Percentiles rank a stretch among this genome's conserved stretches.
These are phyloP conservation scores for Habrosyne pyritoides DNA, from an alignment of 2,888 invertebrate species.

Conservation along the genomic window DNA sequence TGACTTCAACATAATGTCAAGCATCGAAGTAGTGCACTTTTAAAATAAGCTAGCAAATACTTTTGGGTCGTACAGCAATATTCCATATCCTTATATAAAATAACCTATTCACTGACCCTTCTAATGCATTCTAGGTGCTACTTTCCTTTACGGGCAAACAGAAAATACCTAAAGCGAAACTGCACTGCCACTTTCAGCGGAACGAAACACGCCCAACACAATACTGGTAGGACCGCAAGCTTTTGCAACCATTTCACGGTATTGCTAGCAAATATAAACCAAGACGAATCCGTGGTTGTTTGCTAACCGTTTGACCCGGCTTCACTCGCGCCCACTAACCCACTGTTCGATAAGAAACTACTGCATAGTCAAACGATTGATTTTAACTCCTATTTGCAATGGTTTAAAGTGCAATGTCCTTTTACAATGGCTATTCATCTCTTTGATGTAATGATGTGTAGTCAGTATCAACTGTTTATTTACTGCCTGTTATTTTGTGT, in stretches of 20 bases:
- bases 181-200: slow-evolving; percentile 49
- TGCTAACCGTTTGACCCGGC: slow-evolving; percentile 77
- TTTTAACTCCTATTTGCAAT: slow-evolving; percentile 53
- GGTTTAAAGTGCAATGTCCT: slow-evolving; percentile 63
- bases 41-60: neutral
- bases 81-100: neutral
- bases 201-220: slow-evolving; percentile 54
- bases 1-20: too few species aligned
- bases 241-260: slow-evolving; percentile 70
- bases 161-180: slow-evolving; percentile 33
- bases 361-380: slow-evolving; percentile 35
- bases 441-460: slow-evolving; percentile 78
- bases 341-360: slow-evolving; percentile 66
- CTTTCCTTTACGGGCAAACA: slow-evolving; percentile 19
- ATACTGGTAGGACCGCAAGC: slow-evolving; percentile 50
- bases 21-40: neutral
- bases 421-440: slow-evolving; percentile 63
- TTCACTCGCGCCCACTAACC: slow-evolving; percentile 76
- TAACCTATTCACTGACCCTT: slow-evolving; percentile 12
- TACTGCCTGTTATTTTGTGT: slow-evolving; percentile 56
- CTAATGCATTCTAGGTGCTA: slow-evolving; percentile 19
- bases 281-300: slow-evolving; percentile 70
- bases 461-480: slow-evolving; percentile 81
- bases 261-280: slow-evolving; percentile 60
- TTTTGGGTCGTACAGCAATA: neutral